Evolutionary conservation across 2,113 vertebrate genomes (phyloP), one percentile per base, ranked within the genome.

Genomic region (Motacilla tschutschensis): DNA sequence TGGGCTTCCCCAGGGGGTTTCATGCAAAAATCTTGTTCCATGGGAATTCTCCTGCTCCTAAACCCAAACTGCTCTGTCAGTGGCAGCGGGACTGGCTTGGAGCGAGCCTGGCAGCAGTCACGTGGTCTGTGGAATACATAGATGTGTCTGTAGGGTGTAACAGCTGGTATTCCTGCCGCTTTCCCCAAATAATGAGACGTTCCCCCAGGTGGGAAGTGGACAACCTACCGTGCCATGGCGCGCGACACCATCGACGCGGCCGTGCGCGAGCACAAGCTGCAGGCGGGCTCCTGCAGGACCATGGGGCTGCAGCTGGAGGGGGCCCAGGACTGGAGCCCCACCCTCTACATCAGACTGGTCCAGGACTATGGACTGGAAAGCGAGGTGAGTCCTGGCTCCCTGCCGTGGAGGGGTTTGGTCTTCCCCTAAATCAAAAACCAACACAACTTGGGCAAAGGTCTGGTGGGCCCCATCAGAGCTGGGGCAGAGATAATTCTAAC

Each of bases 331-430:
- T 99, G 99, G 99, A 98, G 97, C 44, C 99, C 98, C 9, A 99
- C 99, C 0, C 97, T 99, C 67, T 99, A 99, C 96, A 99, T 99
- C 83, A 96, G 98, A 28, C 94, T 99, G 94, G 99, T 99, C 65
- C 99, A 99, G 77, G 99, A 99, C 96, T 99, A 99, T 3, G 99
- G 99, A 2, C 97, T 99, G 64, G 99, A 99, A 89, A 98, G 97
- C 4, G 99, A 99, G 98, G 99, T 99, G 71, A 36, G 94, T 44
- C 1, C 2, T 29, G 85, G 12, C 8, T 14, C 51, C 33, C 44
- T 17, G 6, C 20, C 12, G 2, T 12, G 8, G 29, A 17, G 43
- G 43, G 38, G 1, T 29, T 77, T 58, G 60, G 24, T 41, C 25
- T 60, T 25, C 6, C 12, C 3, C 15, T 21, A 3, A 46, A 20